Conservation (phyloP, 2,888 invertebrate genomes). For the Hemithea aestivaria region DNA sequence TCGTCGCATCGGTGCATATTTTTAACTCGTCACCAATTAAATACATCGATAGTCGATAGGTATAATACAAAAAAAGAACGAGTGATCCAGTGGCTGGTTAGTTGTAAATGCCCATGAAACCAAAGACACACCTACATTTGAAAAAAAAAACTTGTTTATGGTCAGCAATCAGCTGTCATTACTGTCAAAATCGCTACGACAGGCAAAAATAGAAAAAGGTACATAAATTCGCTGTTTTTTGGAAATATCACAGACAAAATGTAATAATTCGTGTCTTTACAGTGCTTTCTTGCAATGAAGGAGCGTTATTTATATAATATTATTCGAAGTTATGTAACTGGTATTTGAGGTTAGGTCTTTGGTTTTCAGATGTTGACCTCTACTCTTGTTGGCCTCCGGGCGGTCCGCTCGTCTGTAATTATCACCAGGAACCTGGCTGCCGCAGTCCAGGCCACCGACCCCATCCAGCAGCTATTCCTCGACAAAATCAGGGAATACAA, state of each 20-base stretch:
- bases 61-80: no score
- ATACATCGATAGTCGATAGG: no score
- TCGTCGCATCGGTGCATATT: no score
- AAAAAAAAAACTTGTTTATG: neutral
- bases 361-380: slow-evolving; percentile 79
- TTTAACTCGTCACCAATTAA: no score
- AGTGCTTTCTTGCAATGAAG: neutral
- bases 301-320: slow-evolving; percentile 10
- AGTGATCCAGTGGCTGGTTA: no score
- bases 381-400: slow-evolving; percentile 72
- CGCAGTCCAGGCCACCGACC: slow-evolving; percentile 87
- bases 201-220: slow-evolving; percentile 41
- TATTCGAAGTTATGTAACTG: slow-evolving; percentile 51
- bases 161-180: slow-evolving; percentile 27
- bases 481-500: slow-evolving; percentile 95
- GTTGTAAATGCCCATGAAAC: no score
- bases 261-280: neutral
- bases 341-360: slow-evolving; percentile 54
- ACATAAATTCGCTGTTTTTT: slow-evolving; percentile 21
- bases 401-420: slow-evolving; percentile 69
- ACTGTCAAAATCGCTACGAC: slow-evolving; percentile 39
- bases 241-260: slow-evolving; percentile 2
- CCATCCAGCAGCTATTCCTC: slow-evolving; percentile 95
- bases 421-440: slow-evolving; percentile 86
- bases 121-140: neutral